A percentile compares a stretch with the other conserved stretches of the same genome.
Evolutionary conservation across 2,888 invertebrate genomes (phyloP).

Genomic region (Plemyria rubiginata): DNA sequence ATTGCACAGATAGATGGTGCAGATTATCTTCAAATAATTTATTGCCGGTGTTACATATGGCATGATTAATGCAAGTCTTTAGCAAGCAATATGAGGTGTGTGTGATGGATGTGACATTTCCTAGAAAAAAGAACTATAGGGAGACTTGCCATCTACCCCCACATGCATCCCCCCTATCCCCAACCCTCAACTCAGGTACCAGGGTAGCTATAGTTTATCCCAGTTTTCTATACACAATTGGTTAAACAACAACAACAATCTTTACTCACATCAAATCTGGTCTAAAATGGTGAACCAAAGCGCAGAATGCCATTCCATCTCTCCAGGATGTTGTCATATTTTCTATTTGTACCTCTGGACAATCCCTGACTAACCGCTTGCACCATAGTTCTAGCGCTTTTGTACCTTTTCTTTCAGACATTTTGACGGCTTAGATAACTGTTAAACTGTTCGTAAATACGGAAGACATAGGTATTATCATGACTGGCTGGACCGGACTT

Average conservation of each 20-base stretch:
- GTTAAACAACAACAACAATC: too few species aligned
- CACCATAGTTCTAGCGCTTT: slow-evolving; percentile 97
- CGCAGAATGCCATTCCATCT: slow-evolving; percentile 97
- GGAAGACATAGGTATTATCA: slow-evolving; percentile 14
- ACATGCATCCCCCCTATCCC: too few species aligned
- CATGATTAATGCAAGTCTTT: neutral
- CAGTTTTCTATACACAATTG: too few species aligned
- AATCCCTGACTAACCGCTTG: slow-evolving; percentile 94
- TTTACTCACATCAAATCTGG: slow-evolving; percentile 95
- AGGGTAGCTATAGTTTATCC: too few species aligned
- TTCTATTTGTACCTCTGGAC: slow-evolving; percentile 94
- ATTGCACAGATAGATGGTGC: too few species aligned
- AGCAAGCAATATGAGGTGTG: neutral
- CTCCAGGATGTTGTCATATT: slow-evolving; percentile 99
- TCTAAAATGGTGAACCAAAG: slow-evolving; percentile 97
- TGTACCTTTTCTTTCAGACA: slow-evolving; percentile 94
- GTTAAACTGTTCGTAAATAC: neutral
- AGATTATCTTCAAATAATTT: too few species aligned
- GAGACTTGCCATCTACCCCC: too few species aligned
- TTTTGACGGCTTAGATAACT: slow-evolving; percentile 59
- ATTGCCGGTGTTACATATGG: too few species aligned
- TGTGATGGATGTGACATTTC: neutral
- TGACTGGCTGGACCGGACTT: neutral
- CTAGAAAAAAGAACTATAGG: too few species aligned
- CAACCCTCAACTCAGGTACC: too few species aligned